Evolutionary conservation across 2,888 invertebrate species (phyloP).

Genomic region (Agonopterix arenella): DNA sequence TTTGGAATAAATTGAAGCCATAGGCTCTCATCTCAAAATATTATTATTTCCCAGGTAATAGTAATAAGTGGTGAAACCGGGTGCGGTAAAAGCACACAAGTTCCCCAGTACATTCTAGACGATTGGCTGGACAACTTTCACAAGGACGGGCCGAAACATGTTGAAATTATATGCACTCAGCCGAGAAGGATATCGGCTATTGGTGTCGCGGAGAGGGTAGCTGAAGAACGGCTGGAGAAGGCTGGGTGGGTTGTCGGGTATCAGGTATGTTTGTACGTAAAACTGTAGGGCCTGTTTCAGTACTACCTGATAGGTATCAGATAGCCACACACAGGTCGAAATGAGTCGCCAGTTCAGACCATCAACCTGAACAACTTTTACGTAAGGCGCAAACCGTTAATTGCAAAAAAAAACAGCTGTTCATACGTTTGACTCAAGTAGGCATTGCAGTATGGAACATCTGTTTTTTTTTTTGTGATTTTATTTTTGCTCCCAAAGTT

Average conservation of each 20-base stretch:
- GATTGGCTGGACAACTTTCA: constrained; percentile 83
- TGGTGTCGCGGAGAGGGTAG: constrained; percentile 93
- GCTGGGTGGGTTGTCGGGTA: constrained; percentile 86
- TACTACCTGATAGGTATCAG: no score
- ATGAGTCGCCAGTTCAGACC: no score
- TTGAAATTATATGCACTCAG: constrained; percentile 94
- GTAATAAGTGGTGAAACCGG: constrained; percentile 92
- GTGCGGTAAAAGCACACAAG: constrained; percentile 90
- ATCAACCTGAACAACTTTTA: no score
- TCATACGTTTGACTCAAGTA: no score
- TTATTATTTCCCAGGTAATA: constrained; percentile 59
- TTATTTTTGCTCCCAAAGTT: no score
- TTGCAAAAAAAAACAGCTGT: no score
- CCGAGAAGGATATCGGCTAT: constrained; percentile 94
- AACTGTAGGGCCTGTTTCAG: not conserved
- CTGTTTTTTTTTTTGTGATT: no score
- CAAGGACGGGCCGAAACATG: constrained; percentile 74
- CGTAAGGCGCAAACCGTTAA: no score
- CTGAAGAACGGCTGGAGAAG: constrained; percentile 88
- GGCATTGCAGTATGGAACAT: no score
- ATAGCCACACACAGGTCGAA: no score
- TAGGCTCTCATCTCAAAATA: not conserved
- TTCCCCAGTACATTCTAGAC: constrained; percentile 96
- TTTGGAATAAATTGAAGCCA: no score
- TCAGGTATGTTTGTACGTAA: constrained; percentile 68